Base-by-base conservation (phyloP, 1,140 invertebrate species). In the Plodia interpunctella region DNA sequence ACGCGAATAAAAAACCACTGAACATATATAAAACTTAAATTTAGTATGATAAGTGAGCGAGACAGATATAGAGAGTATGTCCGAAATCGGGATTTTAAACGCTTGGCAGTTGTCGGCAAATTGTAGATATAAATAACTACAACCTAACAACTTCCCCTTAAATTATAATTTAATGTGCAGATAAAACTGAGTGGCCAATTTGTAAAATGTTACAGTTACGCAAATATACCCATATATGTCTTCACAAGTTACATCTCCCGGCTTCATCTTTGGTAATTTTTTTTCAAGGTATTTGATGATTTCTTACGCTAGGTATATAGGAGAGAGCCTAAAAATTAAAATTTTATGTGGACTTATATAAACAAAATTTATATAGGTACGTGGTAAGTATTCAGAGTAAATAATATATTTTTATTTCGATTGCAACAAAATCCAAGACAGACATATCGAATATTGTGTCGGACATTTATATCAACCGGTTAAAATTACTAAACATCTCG, bases 401-500 rank as follows among this genome's bases (percentile, higher is more conserved):
- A 5, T 35, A 25, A 25, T 25, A 2, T n/a, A n/a, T 25, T 25
- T 2, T 25, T 35, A 5, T 35, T 35, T 2, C 32, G 1, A 35
- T 35, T 35, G 32, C 32, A 11, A 35, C 13, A 35, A 35, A 13
- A 11, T 5, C 32, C 32, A 1, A 35, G 8, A 35, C 32, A 35
- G 32, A 35, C 32, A 35, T 9, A 35, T 9, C 9, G 32, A 13
- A 35, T 3, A 15, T 17, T 15, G 15, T 10, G 5, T 10, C 2
- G 0, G 3, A 44, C 10, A 44, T 44, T 1, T 44, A 17, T 15
- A 17, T 44, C 15, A 76, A 74, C 65, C 62, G 62, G 54, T 64
- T 62, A 51, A 58, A 17, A 32, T 80, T 80, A 79, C 57, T 57
- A 67, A 82, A 87, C 74, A 77, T 73, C 79, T 82, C 76, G 78